These are phyloP conservation scores for Halichoeres trimaculatus DNA, from an alignment of 2,113 vertebrate species.

Conservation along the genomic window DNA sequence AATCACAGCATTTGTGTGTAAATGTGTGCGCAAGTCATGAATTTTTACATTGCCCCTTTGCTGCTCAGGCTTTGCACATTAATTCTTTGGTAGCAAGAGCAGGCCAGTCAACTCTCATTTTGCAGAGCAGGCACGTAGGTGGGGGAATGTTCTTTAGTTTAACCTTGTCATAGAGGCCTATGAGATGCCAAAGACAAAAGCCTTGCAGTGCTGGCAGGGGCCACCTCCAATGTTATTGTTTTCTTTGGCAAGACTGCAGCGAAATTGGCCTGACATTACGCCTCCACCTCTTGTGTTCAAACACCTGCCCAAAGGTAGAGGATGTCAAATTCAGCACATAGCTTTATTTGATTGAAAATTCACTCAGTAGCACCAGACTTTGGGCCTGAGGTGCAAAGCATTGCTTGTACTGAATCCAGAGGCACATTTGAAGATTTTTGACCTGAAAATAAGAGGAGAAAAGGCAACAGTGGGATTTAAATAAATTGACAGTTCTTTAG, in stretches of 20 bases:
- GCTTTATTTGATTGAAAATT: constrained; percentile 35
- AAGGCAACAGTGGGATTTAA: background rate
- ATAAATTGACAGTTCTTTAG: background rate
- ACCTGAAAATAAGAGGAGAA: background rate
- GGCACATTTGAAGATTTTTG: background rate
- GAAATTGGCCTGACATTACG: constrained; percentile 54
- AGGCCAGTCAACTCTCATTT: constrained; percentile 66
- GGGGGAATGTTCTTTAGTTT: constrained; percentile 72
- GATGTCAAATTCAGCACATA: constrained; percentile 36
- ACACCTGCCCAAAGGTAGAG: constrained; percentile 51
- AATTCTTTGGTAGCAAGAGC: constrained; percentile 57
- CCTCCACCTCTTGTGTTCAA: constrained; percentile 46
- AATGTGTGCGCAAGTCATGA: constrained; percentile 31
- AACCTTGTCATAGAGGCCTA: constrained; percentile 77
- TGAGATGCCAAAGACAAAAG: constrained; percentile 63
- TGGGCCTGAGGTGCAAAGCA: background rate
- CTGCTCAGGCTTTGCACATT: constrained; percentile 64
- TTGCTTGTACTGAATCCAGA: constrained; percentile 1
- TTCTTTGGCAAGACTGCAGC: constrained; percentile 54
- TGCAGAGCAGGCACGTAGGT: constrained; percentile 62
- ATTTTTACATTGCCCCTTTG: constrained; percentile 44
- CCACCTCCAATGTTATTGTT: constrained; percentile 58
- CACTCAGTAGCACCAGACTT: background rate
- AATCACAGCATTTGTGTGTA: constrained; percentile 4
- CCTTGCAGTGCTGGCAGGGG: constrained; percentile 61